Base-by-base conservation (phyloP, 2,888 invertebrate species). In the Leucania comma region DNA sequence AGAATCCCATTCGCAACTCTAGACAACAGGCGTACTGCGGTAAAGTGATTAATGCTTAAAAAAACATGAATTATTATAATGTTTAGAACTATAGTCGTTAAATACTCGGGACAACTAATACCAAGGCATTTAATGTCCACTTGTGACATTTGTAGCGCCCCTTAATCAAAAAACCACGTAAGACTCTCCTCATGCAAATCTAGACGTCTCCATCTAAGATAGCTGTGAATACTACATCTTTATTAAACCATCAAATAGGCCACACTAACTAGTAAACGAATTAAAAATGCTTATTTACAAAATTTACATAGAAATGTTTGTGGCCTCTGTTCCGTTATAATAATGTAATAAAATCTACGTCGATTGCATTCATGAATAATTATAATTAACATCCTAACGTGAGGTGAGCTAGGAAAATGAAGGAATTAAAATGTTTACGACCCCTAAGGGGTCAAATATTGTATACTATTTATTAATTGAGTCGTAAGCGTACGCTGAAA, bases 231-330 rank as follows among this genome's bases (percentile, higher is more conserved):
- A 48, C 51, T 5, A 35, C 22, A 62, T 29, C 17, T 38, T 61
- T 50, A 75, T 46, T 63, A 20, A 51, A 26, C 61, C 35, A 12
- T 42, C 58, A 64, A 66, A 58, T 62, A 57, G 54, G 59, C n/a
- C 51, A 78, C 32, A 69, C 63, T 50, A 65, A 57, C 51, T 76
- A 66, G 69, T 75, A 75, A 75, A 65, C 17, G 58, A 54, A 51
- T 59, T 38, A 60, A 69, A 81, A 46, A 76, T 51, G 63, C 50
- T 60, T 58, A 68, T 80, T 70, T 66, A 65, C 26, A 46, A 48
- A 78, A 81, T 84, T 78, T 75, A 17, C 79, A 75, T 83, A 83
- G 42, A 82, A 72, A 80, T 75, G 75, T 63, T 65, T 56, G 53
- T 29, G 32, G 65, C 32, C 32, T 56, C 60, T 53, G 53, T 46